Percentiles rank a stretch among this genome's conserved stretches.
phyloP scores from a whole-genome alignment of 2,797 vertebrate genomes.

The Chaetophractus vellerosus region DNA sequence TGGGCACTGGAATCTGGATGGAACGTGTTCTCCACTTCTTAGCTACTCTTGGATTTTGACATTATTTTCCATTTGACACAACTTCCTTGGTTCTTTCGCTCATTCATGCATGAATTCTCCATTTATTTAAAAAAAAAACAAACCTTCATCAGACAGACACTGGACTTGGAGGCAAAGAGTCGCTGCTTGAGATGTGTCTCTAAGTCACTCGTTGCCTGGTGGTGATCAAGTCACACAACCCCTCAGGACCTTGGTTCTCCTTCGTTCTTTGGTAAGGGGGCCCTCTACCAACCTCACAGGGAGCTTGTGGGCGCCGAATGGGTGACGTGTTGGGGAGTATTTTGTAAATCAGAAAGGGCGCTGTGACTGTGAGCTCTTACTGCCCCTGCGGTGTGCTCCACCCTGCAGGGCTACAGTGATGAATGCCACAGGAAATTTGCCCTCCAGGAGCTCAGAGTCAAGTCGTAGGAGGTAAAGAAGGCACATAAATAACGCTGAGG shows the following conservation, averaged over 20 bases:
- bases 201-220: background rate
- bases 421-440: background rate
- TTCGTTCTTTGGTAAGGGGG: background rate
- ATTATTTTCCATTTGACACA: background rate
- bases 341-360: slow-evolving; percentile 13
- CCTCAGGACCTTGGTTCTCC: background rate
- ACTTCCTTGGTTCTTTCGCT: background rate
- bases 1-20: background rate
- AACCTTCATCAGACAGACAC: background rate
- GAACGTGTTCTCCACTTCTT: background rate
- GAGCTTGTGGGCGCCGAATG: background rate
- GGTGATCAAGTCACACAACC: background rate
- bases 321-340: background rate
- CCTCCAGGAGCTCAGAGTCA: background rate
- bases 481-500: background rate
- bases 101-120: background rate
- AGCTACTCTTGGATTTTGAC: background rate
- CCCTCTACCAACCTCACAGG: background rate
- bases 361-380: background rate
- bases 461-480: slow-evolving; percentile 4
- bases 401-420: background rate
- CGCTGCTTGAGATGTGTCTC: background rate
- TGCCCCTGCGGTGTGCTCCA: background rate
- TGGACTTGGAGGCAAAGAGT: background rate
- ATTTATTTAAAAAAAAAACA: background rate